Percentiles rank a stretch among this genome's conserved stretches.
Conservation (phyloP, 2,888 invertebrate species). For the Homarus gammarus region DNA sequence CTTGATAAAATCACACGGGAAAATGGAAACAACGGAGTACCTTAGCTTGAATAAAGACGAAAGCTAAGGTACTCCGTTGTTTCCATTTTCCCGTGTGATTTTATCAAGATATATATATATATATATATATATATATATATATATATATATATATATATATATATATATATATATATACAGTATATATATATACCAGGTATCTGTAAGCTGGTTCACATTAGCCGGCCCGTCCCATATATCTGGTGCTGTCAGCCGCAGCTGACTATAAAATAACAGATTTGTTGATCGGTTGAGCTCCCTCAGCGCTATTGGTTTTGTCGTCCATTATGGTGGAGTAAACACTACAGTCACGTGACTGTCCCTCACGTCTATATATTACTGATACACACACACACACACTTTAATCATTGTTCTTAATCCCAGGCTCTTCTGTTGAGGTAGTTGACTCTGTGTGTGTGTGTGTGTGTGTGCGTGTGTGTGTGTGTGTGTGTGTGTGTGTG, state of each 20-base stretch:
- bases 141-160: neutral
- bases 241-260: too few species aligned
- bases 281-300: too few species aligned
- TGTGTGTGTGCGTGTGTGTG: neutral
- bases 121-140: constrained; percentile 33
- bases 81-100: constrained; percentile 22
- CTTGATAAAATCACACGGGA: too few species aligned
- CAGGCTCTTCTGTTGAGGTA: too few species aligned
- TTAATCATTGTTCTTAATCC: too few species aligned
- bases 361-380: neutral
- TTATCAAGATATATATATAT: constrained; percentile 28
- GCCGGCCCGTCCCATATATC: too few species aligned
- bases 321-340: too few species aligned
- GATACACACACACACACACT: neutral
- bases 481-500: neutral
- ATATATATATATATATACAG: too few species aligned
- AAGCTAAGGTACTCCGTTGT: neutral
- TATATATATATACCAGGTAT: neutral
- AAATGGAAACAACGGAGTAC: too few species aligned
- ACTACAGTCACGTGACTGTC: too few species aligned
- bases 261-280: too few species aligned
- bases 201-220: neutral
- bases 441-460: neutral
- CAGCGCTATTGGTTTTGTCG: too few species aligned
- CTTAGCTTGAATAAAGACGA: neutral